These are phyloP conservation scores for Hemitrygon akajei DNA, from an alignment of 2,797 vertebrate species.

Conservation along the genomic window DNA sequence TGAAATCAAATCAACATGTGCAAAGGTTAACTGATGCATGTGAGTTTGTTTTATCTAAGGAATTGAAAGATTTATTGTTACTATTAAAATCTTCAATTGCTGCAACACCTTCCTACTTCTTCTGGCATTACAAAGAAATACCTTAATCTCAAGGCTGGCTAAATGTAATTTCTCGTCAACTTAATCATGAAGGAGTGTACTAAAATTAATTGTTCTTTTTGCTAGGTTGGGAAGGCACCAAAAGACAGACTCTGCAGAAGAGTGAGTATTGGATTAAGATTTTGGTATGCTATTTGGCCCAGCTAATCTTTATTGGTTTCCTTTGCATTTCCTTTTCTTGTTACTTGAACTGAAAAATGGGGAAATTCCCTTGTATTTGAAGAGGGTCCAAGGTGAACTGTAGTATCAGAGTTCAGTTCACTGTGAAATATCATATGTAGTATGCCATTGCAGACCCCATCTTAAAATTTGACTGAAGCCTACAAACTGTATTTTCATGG, in stretches of 20 bases:
- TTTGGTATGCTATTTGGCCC: background rate
- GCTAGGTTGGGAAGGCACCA: slow-evolving; percentile 88
- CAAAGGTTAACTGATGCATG: background rate
- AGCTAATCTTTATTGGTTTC: background rate
- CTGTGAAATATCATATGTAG: too few species aligned
- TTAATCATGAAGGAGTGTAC: background rate
- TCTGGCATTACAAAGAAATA: background rate
- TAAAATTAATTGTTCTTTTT: slow-evolving; percentile 29
- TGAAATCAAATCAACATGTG: background rate
- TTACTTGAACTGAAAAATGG: background rate
- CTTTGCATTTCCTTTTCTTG: background rate
- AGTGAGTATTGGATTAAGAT: slow-evolving; percentile 57
- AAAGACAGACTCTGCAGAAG: slow-evolving; percentile 91
- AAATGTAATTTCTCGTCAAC: background rate
- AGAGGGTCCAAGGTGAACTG: background rate
- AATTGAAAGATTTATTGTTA: background rate
- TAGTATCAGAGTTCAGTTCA: background rate
- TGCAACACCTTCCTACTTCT: background rate
- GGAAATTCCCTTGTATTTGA: background rate
- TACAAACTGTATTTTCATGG: background rate
- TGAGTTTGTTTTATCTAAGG: background rate
- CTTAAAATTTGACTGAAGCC: background rate
- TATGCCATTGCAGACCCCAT: background rate
- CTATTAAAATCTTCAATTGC: background rate
- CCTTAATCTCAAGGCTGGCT: background rate